phyloP scores from a whole-genome alignment of 37 sponge, comb jelly and placozoan species.

The Petrosia ficiformis region DNA sequence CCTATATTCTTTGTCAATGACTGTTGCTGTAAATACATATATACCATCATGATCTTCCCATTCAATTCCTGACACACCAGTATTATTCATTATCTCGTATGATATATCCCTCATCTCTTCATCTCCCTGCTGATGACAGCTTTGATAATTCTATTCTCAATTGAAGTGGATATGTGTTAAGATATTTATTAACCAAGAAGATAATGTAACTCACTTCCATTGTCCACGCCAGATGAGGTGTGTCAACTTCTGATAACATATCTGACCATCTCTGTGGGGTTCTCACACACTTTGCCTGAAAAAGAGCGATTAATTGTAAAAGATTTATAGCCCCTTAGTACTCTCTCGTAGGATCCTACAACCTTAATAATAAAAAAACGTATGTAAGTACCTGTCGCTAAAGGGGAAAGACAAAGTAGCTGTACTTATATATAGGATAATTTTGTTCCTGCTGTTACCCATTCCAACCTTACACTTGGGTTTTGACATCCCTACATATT shows the following conservation, averaged over 20 bases:
- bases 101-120: too few species aligned
- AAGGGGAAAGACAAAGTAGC: too few species aligned
- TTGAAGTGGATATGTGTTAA: background rate
- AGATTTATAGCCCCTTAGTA: too few species aligned
- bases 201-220: conserved; percentile 4
- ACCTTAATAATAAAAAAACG: too few species aligned
- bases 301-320: too few species aligned
- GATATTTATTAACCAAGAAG: background rate
- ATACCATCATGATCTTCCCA: conserved; percentile 27
- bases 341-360: too few species aligned
- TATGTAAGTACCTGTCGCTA: too few species aligned
- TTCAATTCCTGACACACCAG: conserved; percentile 21
- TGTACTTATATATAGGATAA: too few species aligned
- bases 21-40: conserved; percentile 26
- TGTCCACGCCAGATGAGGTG: conserved; percentile 30
- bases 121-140: too few species aligned
- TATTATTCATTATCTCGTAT: conserved; percentile 31
- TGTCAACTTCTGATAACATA: conserved; percentile 8
- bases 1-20: conserved; percentile 34
- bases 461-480: too few species aligned
- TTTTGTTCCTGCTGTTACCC: too few species aligned
- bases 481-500: too few species aligned
- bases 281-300: conserved; percentile 19
- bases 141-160: conserved; percentile 13
- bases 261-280: conserved; percentile 18